These are phyloP conservation scores for Microcebus murinus DNA, from an alignment of 2,113 vertebrate genomes.

Conservation along the genomic window DNA sequence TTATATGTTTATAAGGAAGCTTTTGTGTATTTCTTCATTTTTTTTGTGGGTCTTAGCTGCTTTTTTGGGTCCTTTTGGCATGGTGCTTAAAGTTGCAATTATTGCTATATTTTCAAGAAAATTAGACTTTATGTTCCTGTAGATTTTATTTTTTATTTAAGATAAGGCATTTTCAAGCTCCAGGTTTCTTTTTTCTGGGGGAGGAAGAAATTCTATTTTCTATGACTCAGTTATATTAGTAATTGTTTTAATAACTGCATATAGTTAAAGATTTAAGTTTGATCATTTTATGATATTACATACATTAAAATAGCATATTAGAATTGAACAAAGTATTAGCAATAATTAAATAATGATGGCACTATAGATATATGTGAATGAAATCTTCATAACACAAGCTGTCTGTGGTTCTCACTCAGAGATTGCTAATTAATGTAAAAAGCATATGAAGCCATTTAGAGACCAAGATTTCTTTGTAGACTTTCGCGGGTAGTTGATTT, in stretches of 20 bases:
- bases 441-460: background rate
- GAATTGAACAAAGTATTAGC: background rate
- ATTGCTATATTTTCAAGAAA: background rate
- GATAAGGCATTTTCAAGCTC: background rate
- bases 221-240: background rate
- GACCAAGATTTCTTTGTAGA: background rate
- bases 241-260: background rate
- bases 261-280: background rate
- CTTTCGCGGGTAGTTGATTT: background rate
- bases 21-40: too few species aligned
- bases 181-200: background rate
- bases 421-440: background rate
- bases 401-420: background rate
- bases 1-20: background rate
- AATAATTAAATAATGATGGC: background rate
- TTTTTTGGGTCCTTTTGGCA: background rate
- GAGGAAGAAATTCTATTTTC: background rate
- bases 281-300: background rate
- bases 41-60: background rate
- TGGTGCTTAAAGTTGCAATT: background rate
- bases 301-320: background rate
- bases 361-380: background rate
- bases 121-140: background rate
- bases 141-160: background rate
- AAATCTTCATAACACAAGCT: background rate